Base-by-base conservation (phyloP, 2,888 invertebrate species). In the Tetanocera ferruginea region DNA sequence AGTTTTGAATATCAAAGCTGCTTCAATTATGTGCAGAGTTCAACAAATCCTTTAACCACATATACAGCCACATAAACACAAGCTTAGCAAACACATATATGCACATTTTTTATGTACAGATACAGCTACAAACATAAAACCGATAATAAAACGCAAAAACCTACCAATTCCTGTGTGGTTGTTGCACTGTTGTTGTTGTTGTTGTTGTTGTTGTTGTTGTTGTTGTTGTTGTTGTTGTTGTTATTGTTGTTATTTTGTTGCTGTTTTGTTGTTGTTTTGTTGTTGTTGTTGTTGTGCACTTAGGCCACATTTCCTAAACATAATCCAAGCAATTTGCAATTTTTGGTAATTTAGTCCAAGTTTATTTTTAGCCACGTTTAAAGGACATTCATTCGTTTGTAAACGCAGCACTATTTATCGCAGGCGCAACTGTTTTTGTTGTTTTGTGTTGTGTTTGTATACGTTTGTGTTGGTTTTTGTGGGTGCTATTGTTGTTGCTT, bases 261-360 rank as follows among this genome's bases (percentile, higher is more conserved):
- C n/a, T 28, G 8, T 25, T 14, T 8, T 28, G 5, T 62, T 23
- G 31, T 31, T 62, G 62, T 60, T 60, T n/a, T n/a, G 51, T 70
- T 70, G 52, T 14, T 70, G 34, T 72, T 31, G 25, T 52, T 55
- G 5, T n/a, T 60, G 57, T 57, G 43, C 57, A 55, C 37, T 37
- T 60, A 34, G 60, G 72, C 72, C 60, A 72, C 60, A 72, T 72
- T 43, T 51, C 43, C 60, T 28, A 66, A 76, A 67, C 76, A 76
- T 76, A 78, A 79, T 79, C 79, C 76, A 74, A 73, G 76, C 86
- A 87, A 87, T 87, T 87, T 87, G 87, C 87, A 87, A 87, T 86
- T 87, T 87, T 88, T 86, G 87, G 87, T 85, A 87, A 87, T 87
- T 87, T 86, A 85, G 79, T 62, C 51, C 67, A 78, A 76, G 75